Base-by-base conservation (phyloP, 2,888 invertebrate genomes). In the Synergus laeviventris region DNA sequence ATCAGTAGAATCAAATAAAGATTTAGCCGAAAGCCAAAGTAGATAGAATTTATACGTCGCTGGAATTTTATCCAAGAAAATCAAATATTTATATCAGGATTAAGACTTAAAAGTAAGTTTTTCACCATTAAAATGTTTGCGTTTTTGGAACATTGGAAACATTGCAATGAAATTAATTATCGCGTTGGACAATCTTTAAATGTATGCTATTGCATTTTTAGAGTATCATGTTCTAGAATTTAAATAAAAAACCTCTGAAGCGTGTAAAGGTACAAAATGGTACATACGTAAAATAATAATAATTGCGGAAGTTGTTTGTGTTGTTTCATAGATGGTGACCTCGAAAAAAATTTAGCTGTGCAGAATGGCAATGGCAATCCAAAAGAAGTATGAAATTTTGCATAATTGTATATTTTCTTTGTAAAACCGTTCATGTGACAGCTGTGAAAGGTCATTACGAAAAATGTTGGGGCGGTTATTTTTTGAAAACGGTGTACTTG, bases 1-100 rank as follows among this genome's bases (percentile, higher is more conserved):
- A 21, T 64, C 42, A 64, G 42, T 24, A 66, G 66, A 45, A 24
- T 66, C 45, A 66, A 64, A 66, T 66, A 66, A 66, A 66, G 66
- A 66, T 66, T 66, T 45, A 66, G 66, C 2, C 45, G 16, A 66
- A 42, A 66, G 45, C n/a, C 39, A 21, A 18, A 42, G 45, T 24
- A 45, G 16, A 66, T 66, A 8, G 45, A 66, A 16, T 45, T 66
- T 66, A 66, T 66, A n/a, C 16, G 7, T 45, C 45, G 9, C 24
- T 21, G 42, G 14, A 45, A 24, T 45, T 66, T 45, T 61, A 61
- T 31, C 16, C 14, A 21, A 59, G 11, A 21, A n/a, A 60, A 60
- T 60, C 36, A 24, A 60, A 60, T 60, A 60, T 60, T 60, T 38
- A 36, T 24, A 59, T 42, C 0, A 7, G 42, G 42, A 12, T 42